A percentile compares a stretch with the other conserved stretches of the same genome.
Conservation (phyloP, 2,888 invertebrate species). For the Dendrolimus pini region DNA sequence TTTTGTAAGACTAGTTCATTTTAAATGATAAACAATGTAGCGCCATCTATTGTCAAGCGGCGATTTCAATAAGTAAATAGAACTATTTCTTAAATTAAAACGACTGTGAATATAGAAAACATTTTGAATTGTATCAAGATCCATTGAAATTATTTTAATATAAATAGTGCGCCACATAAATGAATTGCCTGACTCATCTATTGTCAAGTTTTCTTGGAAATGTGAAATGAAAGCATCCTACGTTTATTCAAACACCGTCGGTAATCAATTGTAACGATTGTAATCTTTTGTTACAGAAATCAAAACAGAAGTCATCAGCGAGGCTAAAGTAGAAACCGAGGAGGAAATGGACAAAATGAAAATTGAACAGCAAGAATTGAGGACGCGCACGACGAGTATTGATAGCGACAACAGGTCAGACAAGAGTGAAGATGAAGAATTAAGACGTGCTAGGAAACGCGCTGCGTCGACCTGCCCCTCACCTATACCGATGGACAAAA, state of each 20-base stretch:
- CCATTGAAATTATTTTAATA: slow-evolving; percentile 10
- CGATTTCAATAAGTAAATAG: slow-evolving; percentile 9
- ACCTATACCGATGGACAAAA: slow-evolving; percentile 53
- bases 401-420: slow-evolving; percentile 77
- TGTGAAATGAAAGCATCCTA: slow-evolving; percentile 60
- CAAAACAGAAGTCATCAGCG: slow-evolving; percentile 68
- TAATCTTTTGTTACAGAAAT: slow-evolving; percentile 70
- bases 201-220: slow-evolving; percentile 71
- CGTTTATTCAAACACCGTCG: slow-evolving; percentile 62
- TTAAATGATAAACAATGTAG: background rate
- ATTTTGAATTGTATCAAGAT: slow-evolving; percentile 2
- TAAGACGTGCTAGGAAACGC: slow-evolving; percentile 50
- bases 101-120: slow-evolving; percentile 9
- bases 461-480: slow-evolving; percentile 59
- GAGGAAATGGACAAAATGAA: slow-evolving; percentile 50
- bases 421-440: slow-evolving; percentile 67
- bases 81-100: slow-evolving; percentile 3
- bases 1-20: background rate
- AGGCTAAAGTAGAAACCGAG: slow-evolving; percentile 60
- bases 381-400: slow-evolving; percentile 60
- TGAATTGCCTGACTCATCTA: slow-evolving; percentile 67
- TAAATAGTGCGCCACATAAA: slow-evolving; percentile 30
- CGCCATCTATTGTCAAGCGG: slow-evolving; percentile 44
- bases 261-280: slow-evolving; percentile 54
- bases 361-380: slow-evolving; percentile 44